Evolutionary conservation across 2,113 vertebrate species (phyloP), one percentile per base, ranked within the genome.

Genomic region (Dromas ardeola): DNA sequence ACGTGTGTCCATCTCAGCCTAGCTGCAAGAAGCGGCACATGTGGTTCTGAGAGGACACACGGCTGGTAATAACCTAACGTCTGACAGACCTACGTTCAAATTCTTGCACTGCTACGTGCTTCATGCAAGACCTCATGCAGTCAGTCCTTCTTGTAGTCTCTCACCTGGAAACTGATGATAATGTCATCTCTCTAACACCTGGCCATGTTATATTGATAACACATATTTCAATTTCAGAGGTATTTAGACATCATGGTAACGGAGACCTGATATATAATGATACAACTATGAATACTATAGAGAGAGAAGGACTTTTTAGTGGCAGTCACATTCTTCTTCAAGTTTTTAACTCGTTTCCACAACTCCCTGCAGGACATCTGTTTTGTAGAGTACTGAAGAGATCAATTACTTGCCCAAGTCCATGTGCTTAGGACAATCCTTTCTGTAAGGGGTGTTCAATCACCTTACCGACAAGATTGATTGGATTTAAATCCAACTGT

Each of bases 401-500:
- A 97, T 97, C 91, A 90, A 95, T 95, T 91, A 83, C 67, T 85
- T 62, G 58, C 71, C 67, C 89, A 96, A 94, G 91, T 79, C 91
- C 94, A 95, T 3, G 78, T 61, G 77, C 81, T 96, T 38, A 62
- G 89, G 85, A 86, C 91, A 95, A 83, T 77, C 71, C 95, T 78
- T 78, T 89, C 95, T 95, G 74, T 56, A 77, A 91, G 87, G 91
- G 50, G 66, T 55, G 74, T 81, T 97, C 95, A 91, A 90, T 95
- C 95, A 96, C 79, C 84, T 80, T 55, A 55, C 20, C 0, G 20
- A 91, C 94, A 96, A 86, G 91, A 97, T 89, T 95, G 96, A 96
- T 95, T 92, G 62, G 84, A 90, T 96, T 94, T 93, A 95, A 95
- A 96, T 92, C 93, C 89, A 77, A 95, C 63, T 71, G 90, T 94